Conservation (phyloP, 64 coral and sea anemone genomes). For the Hydrozoanthus tunicans region DNA sequence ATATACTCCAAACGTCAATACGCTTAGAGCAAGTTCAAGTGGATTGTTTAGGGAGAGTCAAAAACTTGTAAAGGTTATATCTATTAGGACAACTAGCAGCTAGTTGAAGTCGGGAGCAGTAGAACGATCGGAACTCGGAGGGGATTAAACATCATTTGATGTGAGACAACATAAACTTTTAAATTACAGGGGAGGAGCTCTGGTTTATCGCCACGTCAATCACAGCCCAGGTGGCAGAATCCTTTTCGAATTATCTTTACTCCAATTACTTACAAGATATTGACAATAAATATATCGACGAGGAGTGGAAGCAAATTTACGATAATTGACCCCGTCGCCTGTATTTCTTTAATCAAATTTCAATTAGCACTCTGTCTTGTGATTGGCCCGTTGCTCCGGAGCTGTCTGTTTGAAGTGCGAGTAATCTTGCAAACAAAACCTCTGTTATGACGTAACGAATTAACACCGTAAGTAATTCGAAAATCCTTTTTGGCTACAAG, state of each 20-base stretch:
- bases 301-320: slow-evolving; percentile 65
- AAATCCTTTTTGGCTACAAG: slow-evolving; percentile 99
- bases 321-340: slow-evolving; percentile 74
- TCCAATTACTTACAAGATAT: slow-evolving; percentile 86
- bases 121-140: slow-evolving; percentile 61
- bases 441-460: slow-evolving; percentile 92
- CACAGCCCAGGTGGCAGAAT: slow-evolving; percentile 67
- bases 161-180: slow-evolving; percentile 75
- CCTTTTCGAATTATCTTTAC: slow-evolving; percentile 61
- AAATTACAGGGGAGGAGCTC: slow-evolving; percentile 89
- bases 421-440: slow-evolving; percentile 77
- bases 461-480: slow-evolving; percentile 97
- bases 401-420: slow-evolving; percentile 67
- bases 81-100: background rate
- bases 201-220: slow-evolving; percentile 56
- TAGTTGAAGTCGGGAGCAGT: background rate
- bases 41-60: slow-evolving; percentile 21
- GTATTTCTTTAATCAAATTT: slow-evolving; percentile 98
- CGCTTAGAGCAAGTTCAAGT: slow-evolving; percentile 40
- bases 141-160: slow-evolving; percentile 66
- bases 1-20: slow-evolving; percentile 44
- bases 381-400: slow-evolving; percentile 72
- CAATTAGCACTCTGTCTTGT: slow-evolving; percentile 65
- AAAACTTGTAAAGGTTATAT: slow-evolving; percentile 26
- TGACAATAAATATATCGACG: slow-evolving; percentile 78